Conservation (phyloP, 2,888 invertebrate genomes). For the Choristoneura rosaceana region DNA sequence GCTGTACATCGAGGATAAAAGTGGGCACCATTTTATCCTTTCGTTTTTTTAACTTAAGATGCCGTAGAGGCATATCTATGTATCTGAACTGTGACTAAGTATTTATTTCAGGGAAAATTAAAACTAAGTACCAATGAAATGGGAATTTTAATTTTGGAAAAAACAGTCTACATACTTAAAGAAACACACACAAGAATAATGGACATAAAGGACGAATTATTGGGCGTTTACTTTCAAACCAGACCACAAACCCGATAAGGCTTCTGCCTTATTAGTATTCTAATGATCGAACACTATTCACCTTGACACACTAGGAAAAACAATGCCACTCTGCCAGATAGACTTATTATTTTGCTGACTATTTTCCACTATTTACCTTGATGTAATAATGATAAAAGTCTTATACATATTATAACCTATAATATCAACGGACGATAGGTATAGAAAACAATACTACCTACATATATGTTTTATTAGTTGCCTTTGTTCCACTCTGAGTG, state of each 20-base stretch:
- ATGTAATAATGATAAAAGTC: neutral
- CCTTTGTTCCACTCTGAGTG: neutral
- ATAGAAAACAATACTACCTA: neutral
- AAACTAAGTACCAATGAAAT: no score
- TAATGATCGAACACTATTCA: conserved; percentile 12
- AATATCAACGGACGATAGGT: neutral
- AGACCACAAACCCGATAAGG: neutral
- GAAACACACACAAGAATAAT: no score
- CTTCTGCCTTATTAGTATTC: conserved; percentile 32
- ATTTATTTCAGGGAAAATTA: no score
- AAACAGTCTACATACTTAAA: no score
- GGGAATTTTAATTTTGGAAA: no score
- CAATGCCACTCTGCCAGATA: conserved; percentile 4
- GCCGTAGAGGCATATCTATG: no score
- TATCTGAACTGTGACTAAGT: no score
- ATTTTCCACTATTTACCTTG: conserved; percentile 4
- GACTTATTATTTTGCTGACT: neutral
- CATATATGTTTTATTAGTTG: neutral
- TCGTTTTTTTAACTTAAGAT: no score
- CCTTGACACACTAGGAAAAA: conserved; percentile 35
- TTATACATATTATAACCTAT: neutral
- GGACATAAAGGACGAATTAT: no score
- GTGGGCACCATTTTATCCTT: no score
- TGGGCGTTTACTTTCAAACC: neutral
- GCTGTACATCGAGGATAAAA: no score